Evolutionary conservation across 2,797 vertebrate genomes (phyloP).

Genomic region (Gallirallus australis): DNA sequence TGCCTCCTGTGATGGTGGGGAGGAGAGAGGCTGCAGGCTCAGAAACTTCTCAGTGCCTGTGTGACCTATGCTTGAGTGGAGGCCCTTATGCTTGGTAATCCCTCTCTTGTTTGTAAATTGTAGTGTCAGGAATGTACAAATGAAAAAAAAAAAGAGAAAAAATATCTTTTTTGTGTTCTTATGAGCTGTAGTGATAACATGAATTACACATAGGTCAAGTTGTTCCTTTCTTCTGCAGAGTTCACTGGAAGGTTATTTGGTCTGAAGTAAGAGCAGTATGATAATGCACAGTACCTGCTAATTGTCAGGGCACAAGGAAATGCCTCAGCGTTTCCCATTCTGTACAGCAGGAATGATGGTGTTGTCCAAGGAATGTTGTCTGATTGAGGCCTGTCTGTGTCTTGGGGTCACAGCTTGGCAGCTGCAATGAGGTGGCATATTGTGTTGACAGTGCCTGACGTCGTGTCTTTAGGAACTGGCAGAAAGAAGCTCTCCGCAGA

Average conservation of each 20-base stretch:
- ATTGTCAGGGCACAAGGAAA: not conserved
- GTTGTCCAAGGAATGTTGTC: not conserved
- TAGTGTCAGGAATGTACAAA: not conserved
- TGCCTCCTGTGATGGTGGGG: fast-evolving
- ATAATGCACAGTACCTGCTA: not conserved
- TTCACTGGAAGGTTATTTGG: not conserved
- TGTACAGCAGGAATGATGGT: fast-evolving
- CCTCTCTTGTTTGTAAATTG: not conserved
- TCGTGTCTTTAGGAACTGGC: not conserved
- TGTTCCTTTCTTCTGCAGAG: slow-evolving; percentile 11
- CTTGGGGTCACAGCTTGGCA: slow-evolving; percentile 33
- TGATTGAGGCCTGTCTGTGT: not conserved
- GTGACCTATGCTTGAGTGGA: not conserved
- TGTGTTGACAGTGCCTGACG: not conserved
- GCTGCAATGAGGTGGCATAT: slow-evolving; percentile 22
- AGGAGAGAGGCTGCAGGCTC: not conserved
- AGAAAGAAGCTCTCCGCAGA: not conserved
- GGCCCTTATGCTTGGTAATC: not conserved
- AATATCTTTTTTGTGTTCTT: not conserved
- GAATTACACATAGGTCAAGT: not conserved
- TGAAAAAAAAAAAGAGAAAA: not conserved
- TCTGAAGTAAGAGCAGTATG: not conserved
- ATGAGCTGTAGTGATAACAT: not conserved
- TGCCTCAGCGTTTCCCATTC: fast-evolving
- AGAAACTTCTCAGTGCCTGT: not conserved